A percentile compares a stretch with the other conserved stretches of the same genome.
Evolutionary conservation across 1,140 invertebrate genomes (phyloP).

Genomic region (Drosophila tsacasi): DNA sequence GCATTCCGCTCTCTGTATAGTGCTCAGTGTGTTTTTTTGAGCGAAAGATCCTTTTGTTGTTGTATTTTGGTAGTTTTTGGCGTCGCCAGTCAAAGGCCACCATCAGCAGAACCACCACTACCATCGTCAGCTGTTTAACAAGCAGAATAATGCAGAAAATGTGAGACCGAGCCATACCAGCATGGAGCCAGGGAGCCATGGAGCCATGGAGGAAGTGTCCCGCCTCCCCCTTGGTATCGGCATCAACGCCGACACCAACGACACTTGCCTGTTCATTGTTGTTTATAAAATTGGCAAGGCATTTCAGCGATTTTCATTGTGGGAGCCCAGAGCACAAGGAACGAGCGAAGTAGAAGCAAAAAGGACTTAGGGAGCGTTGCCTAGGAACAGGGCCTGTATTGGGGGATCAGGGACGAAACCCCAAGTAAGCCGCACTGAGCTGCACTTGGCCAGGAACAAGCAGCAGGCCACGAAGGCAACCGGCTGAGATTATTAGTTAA

Average conservation of each 20-base stretch:
- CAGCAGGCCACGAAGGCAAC: constrained; percentile 42
- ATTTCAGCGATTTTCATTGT: constrained; percentile 61
- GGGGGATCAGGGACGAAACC: constrained; percentile 2
- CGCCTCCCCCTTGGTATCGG: constrained; percentile 4
- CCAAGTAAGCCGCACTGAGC: constrained; percentile 19
- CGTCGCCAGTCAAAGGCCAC: constrained; percentile 68
- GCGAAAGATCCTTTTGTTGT: constrained; percentile 13
- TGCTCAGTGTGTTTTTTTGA: not conserved
- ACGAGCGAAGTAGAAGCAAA: not conserved
- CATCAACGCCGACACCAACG: constrained; percentile 32
- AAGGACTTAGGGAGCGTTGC: constrained; percentile 7
- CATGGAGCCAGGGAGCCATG: not conserved
- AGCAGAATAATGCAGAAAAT: constrained; percentile 71
- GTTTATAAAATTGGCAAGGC: constrained; percentile 68
- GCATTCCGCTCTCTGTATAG: constrained; percentile 1
- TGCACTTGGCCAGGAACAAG: constrained; percentile 20
- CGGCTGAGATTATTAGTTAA: constrained; percentile 58
- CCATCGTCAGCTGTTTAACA: constrained; percentile 70
- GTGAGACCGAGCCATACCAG: constrained; percentile 1
- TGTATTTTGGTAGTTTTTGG: constrained; percentile 34
- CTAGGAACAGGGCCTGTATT: not conserved
- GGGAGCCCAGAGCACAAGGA: not conserved
- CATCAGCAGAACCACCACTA: not conserved
- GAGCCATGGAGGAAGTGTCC: not conserved
- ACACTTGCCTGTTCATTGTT: constrained; percentile 67